These are phyloP conservation scores for Brachionus koreanus DNA, from an alignment of 1,140 invertebrate genomes.

Conservation along the genomic window DNA sequence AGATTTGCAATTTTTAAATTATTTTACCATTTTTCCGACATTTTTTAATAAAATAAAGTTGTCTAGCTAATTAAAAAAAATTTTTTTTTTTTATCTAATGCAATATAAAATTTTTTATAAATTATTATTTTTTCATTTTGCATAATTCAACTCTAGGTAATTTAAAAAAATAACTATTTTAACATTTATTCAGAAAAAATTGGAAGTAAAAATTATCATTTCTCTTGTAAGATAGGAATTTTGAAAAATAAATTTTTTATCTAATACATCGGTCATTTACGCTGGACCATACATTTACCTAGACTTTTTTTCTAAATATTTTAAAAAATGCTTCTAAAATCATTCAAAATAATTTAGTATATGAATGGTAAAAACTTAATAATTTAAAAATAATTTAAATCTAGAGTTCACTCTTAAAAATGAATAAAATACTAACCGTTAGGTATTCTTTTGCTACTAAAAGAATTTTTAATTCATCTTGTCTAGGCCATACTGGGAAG, in stretches of 20 bases:
- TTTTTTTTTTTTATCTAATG: not conserved
- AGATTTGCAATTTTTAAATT: not conserved
- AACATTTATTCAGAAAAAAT: not conserved
- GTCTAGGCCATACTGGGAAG: not conserved
- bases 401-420: not conserved
- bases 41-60: not conserved
- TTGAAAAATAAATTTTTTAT: not conserved
- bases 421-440: not conserved
- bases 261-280: too few species aligned
- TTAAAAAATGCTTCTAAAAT: not conserved
- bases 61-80: too few species aligned
- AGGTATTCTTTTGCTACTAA: not conserved
- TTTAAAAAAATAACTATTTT: not conserved
- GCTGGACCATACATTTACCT: too few species aligned
- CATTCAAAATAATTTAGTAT: not conserved
- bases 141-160: not conserved
- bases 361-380: not conserved
- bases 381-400: not conserved
- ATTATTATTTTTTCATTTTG: not conserved
- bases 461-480: not conserved
- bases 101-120: not conserved
- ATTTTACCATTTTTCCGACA: constrained; percentile 24
- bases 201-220: not conserved
- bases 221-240: not conserved
- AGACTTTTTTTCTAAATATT: too few species aligned